Conservation (phyloP, 2,888 invertebrate species). For the Scelioninae gen. 2 region DNA sequence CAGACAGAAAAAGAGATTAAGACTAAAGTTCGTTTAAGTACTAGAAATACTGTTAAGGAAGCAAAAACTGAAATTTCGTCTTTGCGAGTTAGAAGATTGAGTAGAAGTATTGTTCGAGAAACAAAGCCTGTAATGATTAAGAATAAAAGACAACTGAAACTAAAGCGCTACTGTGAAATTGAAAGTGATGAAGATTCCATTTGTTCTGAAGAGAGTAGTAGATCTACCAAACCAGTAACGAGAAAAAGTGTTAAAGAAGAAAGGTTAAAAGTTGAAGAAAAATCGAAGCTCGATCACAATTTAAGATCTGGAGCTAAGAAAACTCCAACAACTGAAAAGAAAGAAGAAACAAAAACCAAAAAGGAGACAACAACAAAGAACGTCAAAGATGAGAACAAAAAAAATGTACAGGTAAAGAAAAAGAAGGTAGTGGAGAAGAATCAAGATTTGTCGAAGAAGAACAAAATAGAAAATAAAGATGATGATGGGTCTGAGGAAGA, state of each 20-base stretch:
- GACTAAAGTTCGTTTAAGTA: conserved; percentile 75
- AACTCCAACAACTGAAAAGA: conserved; percentile 45
- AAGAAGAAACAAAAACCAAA: conserved; percentile 37
- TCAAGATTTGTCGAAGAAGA: conserved; percentile 23
- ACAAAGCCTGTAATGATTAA: conserved; percentile 58
- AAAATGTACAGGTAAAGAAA: conserved; percentile 24
- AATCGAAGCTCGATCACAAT: conserved; percentile 63
- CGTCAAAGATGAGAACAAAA: conserved; percentile 53
- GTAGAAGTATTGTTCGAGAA: conserved; percentile 57
- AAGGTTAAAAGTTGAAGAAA: conserved; percentile 17
- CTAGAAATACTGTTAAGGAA: conserved; percentile 57
- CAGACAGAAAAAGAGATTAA: conserved; percentile 79
- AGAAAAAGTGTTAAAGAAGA: conserved; percentile 62
- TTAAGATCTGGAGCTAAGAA: conserved; percentile 68
- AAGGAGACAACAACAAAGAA: conserved; percentile 23
- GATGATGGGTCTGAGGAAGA: conserved; percentile 52
- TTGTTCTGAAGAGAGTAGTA: conserved; percentile 67
- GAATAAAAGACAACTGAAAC: conserved; percentile 66
- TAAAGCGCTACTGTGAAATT: conserved; percentile 70
- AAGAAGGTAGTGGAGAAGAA: conserved; percentile 35
- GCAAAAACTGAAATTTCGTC: conserved; percentile 62
- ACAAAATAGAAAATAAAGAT: conserved; percentile 37
- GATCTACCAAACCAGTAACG: conserved; percentile 65
- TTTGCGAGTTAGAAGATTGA: conserved; percentile 53
- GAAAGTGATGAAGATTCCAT: conserved; percentile 71